Base-by-base conservation (phyloP, 1,140 invertebrate genomes). In the Forficula auricularia region DNA sequence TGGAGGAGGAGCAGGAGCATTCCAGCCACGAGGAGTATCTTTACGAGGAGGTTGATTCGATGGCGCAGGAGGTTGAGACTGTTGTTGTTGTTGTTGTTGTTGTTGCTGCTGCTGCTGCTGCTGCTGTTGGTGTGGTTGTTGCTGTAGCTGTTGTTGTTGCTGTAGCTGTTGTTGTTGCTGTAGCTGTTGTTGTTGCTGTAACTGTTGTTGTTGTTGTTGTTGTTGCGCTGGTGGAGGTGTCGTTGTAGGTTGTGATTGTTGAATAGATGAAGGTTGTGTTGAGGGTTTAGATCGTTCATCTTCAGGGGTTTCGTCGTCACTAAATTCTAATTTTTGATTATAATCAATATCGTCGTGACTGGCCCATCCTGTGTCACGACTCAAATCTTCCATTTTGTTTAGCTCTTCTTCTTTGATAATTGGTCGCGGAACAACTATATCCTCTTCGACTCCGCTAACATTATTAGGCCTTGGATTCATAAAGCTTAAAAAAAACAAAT, bases 371-470 rank as follows among this genome's bases (percentile, higher is more conserved):
- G 82, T 77, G 56, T 88, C 85, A 52, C 81, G 72, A 22, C 82
- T 75, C 46, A 92, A 82, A 55, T 92, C 83, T 63, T 91, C 88
- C 71, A 94, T 82, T 44, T 81, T 77, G 52, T 79, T 84, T 42
- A 95, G 70, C 61, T 91, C 86, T 58, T 91, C 87, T 54, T 91
- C 85, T 45, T 83, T 82, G 36, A 95, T 86, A 37, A 95, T 92
- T 27, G 87, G 84, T 38, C 83, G 66, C 27, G 69, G 63, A 38
- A 63, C 50, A 19, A 68, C 55, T 60, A 69, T 51, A 57, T 68
- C 58, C 59, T 65, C 53, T 12, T 62, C 58, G 14, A 48, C 40
- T 2, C 8, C 19, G 30, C 33, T 36, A 15, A 14, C 15, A 19
- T 37, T 3, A 19, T 16, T 22, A 41, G 44, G 34, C 12, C 44